These are phyloP conservation scores for Chrysodeixis includens DNA, from an alignment of 2,888 invertebrate species.

Conservation along the genomic window DNA sequence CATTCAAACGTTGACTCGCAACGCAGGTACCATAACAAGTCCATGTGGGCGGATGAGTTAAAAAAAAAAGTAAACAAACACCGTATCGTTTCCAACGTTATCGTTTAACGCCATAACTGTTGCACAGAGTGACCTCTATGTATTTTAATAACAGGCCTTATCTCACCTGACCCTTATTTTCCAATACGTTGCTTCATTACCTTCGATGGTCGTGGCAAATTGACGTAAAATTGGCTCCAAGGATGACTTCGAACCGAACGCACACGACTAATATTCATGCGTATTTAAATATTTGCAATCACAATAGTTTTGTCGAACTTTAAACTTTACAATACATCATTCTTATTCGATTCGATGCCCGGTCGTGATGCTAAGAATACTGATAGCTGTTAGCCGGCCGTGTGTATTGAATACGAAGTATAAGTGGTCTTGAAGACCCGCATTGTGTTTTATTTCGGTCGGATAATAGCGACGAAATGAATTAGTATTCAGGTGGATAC, in stretches of 20 bases:
- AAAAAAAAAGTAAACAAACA: conserved; percentile 78
- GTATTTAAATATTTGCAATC: conserved; percentile 68
- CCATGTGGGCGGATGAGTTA: conserved; percentile 73
- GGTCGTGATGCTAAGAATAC: conserved; percentile 76
- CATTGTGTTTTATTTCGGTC: conserved; percentile 64
- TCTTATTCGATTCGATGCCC: conserved; percentile 74
- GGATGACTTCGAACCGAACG: conserved; percentile 63
- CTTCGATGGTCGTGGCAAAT: conserved; percentile 60
- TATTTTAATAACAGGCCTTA: conserved; percentile 66
- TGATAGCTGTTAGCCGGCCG: conserved; percentile 71
- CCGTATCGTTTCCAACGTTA: conserved; percentile 38
- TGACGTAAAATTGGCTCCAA: conserved; percentile 64
- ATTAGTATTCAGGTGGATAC: conserved; percentile 81
- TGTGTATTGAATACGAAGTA: conserved; percentile 54
- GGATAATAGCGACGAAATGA: conserved; percentile 72
- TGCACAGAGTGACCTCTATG: conserved; percentile 46
- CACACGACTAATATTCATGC: conserved; percentile 58
- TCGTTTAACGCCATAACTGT: conserved; percentile 49
- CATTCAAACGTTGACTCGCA: conserved; percentile 73
- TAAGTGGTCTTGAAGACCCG: conserved; percentile 44
- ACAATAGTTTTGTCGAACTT: conserved; percentile 79
- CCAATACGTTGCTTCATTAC: conserved; percentile 75
- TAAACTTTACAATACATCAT: conserved; percentile 78
- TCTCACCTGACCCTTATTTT: conserved; percentile 75
- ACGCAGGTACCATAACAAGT: conserved; percentile 71